These are phyloP conservation scores for Hypotaenidia okinawae DNA, from an alignment of 2,797 vertebrate genomes.

Conservation along the genomic window DNA sequence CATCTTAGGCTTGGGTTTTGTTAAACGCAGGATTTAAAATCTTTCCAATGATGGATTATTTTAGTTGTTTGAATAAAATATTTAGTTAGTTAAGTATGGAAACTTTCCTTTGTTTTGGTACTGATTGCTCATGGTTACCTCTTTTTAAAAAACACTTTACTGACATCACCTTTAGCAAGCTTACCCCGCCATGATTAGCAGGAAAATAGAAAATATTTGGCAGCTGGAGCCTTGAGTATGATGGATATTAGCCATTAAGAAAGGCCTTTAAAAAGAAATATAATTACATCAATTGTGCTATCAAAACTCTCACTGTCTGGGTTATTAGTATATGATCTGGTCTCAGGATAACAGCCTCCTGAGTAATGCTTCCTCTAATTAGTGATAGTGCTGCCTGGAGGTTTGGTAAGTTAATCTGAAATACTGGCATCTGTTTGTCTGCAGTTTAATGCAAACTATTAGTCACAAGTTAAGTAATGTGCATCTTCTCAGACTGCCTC, in stretches of 20 bases:
- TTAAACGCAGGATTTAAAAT: not conserved
- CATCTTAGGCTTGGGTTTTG: not conserved
- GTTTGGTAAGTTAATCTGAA: conserved; percentile 16
- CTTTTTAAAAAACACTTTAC: not conserved
- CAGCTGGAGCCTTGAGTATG: not conserved
- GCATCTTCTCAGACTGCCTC: not conserved
- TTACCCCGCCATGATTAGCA: not conserved
- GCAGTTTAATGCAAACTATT: not conserved
- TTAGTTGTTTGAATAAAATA: not conserved
- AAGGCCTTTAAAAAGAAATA: not conserved
- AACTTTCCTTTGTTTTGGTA: not conserved
- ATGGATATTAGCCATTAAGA: not conserved
- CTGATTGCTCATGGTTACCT: not conserved
- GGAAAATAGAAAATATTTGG: not conserved
- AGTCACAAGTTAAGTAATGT: not conserved
- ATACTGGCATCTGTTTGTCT: not conserved
- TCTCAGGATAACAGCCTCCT: not conserved
- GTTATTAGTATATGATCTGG: not conserved
- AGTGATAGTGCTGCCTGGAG: not conserved
- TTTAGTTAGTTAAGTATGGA: not conserved
- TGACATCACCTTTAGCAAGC: not conserved
- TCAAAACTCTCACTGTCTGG: not conserved
- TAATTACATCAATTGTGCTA: not conserved
- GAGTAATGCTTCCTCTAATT: conserved; percentile 19
- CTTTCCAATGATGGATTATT: not conserved